Base-by-base conservation (phyloP, 2,113 vertebrate genomes). In the Chionomys nivalis region DNA sequence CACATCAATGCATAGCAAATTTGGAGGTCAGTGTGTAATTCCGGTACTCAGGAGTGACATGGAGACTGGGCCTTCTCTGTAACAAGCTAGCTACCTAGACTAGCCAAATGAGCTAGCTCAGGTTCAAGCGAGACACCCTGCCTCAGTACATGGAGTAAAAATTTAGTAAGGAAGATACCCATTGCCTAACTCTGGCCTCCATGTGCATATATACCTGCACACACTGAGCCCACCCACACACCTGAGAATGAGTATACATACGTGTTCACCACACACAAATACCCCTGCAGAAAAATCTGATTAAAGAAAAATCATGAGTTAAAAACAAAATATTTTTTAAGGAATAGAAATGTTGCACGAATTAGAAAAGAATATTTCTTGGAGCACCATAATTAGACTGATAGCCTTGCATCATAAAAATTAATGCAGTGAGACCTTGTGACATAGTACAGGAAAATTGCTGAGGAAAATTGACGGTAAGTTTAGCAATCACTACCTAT, bases 401-500 rank as follows among this genome's bases (percentile, higher is more conserved):
- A 85, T 24, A 92, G 23, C 10, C 49, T 47, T 58, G 42, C 61
- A 49, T 63, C 33, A 42, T 81, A 85, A 96, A 76, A 96, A 86
- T 28, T 77, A 63, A 81, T 87, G 17, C 12, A 76, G 86, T 61
- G 81, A 92, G 58, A 55, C 0, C 10, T 2, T 63, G 24, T 26
- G 16, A 39, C 26, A 83, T 90, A 90, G 23, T 58, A 47, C n/a
- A n/a, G n/a, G n/a, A n/a, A n/a, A n/a, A n/a, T n/a, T 65, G 23
- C 33, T 91, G 31, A 95, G 33, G 16, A 47, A 96, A 77, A 96
- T 81, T 93, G 70, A 82, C 47, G 72, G 42, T 79, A 47, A 42
- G 4, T 93, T 63, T 94, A 86, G 52, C 86, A 82, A 75, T 94
- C 23, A 89, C 68, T 82, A 21, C 75, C 8, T n/a, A 11, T 86